Conservation (phyloP, 2,113 vertebrate species). For the Vulpes vulpes region DNA sequence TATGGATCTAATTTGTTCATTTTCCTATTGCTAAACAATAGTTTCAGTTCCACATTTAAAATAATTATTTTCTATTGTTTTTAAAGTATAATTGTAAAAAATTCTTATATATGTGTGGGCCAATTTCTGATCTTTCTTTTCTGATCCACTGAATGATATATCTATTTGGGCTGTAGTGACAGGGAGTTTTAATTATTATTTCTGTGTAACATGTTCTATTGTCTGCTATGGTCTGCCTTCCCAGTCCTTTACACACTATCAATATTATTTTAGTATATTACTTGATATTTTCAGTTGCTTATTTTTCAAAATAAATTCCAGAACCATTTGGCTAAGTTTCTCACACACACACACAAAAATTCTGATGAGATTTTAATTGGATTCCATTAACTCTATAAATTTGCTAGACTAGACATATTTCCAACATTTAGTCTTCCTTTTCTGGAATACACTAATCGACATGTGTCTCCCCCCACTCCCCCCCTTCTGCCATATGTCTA, state of each 20-base stretch:
- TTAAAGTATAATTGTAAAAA: neutral
- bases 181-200: neutral
- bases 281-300: constrained; percentile 29
- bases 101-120: neutral
- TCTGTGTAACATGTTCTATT: neutral
- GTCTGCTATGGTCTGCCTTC: neutral
- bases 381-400: constrained; percentile 15
- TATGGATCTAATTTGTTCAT: neutral
- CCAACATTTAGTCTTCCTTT: neutral
- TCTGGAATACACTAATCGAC: neutral
- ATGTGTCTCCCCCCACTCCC: neutral
- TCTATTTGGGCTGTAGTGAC: neutral
- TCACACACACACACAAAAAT: neutral
- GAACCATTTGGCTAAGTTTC: neutral
- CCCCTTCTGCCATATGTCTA: neutral
- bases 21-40: neutral
- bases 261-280: neutral
- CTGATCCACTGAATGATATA: neutral
- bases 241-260: neutral
- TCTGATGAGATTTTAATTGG: constrained; percentile 42
- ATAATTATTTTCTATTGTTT: neutral
- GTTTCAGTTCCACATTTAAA: neutral
- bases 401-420: neutral
- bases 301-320: constrained; percentile 60
- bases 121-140: neutral